Percentiles rank a stretch among this genome's conserved stretches.
phyloP scores from a whole-genome alignment of 2,113 vertebrate species.

The Phrynocephalus versicolor region DNA sequence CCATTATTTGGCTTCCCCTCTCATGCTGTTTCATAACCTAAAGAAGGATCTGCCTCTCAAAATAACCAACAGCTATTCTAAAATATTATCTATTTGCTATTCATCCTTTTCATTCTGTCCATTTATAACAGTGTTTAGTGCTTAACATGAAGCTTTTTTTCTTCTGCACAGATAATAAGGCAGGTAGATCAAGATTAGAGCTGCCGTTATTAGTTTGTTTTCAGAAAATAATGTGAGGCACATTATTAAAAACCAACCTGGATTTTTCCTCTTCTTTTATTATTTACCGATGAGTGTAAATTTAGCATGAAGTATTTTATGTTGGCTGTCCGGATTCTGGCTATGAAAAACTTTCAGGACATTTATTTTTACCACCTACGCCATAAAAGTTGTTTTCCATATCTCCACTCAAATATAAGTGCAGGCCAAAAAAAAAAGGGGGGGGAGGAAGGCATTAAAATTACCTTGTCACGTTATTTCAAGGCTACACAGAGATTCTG shows the following conservation, averaged over 20 bases:
- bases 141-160: constrained; percentile 19
- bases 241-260: constrained; percentile 30
- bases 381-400: constrained; percentile 81
- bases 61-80: constrained; percentile 32
- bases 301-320: constrained; percentile 65
- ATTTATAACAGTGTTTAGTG: background rate
- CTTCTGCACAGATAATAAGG: constrained; percentile 14
- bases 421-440: constrained; percentile 42
- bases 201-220: constrained; percentile 54
- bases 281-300: constrained; percentile 63
- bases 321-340: constrained; percentile 60
- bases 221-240: constrained; percentile 44
- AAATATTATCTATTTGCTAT: constrained; percentile 41
- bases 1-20: constrained; percentile 11
- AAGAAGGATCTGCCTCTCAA: constrained; percentile 39
- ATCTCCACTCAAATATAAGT: constrained; percentile 74
- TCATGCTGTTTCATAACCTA: constrained; percentile 6
- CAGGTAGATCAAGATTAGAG: constrained; percentile 47
- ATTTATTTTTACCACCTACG: constrained; percentile 80
- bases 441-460: constrained; percentile 67
- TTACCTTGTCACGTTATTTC: constrained; percentile 74
- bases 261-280: constrained; percentile 38
- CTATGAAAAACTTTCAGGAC: constrained; percentile 70
- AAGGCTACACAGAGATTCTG: constrained; percentile 59
- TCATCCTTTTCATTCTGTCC: constrained; percentile 32